These are phyloP conservation scores for Gnatocerus cornutus DNA, from an alignment of 2,888 invertebrate species.

Conservation along the genomic window DNA sequence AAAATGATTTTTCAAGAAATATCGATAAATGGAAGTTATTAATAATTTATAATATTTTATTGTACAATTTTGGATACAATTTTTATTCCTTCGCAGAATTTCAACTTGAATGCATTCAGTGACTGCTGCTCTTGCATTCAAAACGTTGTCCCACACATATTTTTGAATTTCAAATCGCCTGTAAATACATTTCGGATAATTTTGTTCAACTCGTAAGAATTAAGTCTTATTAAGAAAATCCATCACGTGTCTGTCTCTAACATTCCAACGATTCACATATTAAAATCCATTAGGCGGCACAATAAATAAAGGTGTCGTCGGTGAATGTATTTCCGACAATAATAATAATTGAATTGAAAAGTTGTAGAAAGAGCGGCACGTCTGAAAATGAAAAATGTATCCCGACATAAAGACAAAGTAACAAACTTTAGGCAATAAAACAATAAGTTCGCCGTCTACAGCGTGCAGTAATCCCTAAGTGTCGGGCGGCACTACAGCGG, in stretches of 20 bases:
- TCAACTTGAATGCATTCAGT: no score
- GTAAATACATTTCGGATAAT: neutral
- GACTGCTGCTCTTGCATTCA: no score
- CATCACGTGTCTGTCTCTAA: slow-evolving; percentile 30
- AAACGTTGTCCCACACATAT: no score
- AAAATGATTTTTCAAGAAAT: no score
- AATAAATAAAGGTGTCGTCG: slow-evolving; percentile 37
- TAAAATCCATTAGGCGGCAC: slow-evolving; percentile 33
- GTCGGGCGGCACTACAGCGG: slow-evolving; percentile 60
- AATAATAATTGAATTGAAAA: slow-evolving; percentile 34
- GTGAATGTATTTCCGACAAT: slow-evolving; percentile 34
- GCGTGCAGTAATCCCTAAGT: slow-evolving; percentile 59
- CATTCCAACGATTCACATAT: slow-evolving; percentile 27
- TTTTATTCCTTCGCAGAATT: no score
- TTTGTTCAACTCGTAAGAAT: neutral
- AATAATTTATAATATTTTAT: no score
- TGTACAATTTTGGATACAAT: no score
- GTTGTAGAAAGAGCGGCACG: slow-evolving; percentile 32
- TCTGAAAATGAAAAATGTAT: slow-evolving; percentile 41
- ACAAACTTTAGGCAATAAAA: slow-evolving; percentile 55
- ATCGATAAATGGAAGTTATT: no score
- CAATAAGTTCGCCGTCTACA: slow-evolving; percentile 55
- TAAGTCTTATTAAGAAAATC: slow-evolving; percentile 17
- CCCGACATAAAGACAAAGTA: slow-evolving; percentile 42
- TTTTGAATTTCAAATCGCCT: no score